Evolutionary conservation across 2,797 vertebrate genomes (phyloP).

Genomic region (Eidolon dupreanum): DNA sequence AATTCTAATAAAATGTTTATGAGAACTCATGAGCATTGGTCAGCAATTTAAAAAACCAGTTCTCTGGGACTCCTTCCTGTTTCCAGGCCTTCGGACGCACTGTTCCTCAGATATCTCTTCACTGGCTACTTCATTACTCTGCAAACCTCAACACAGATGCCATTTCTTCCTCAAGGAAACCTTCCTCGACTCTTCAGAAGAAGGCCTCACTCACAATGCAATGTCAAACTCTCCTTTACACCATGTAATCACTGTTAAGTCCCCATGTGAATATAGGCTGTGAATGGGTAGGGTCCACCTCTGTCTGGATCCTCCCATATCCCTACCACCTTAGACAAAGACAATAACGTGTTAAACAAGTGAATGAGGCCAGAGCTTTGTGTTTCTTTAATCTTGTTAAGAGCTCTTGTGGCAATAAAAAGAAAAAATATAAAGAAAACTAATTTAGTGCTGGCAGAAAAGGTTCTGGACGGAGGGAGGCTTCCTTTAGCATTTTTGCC

Average conservation of each 20-base stretch:
- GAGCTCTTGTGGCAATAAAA: conserved; percentile 44
- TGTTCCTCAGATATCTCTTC: not conserved
- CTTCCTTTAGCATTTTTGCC: conserved; percentile 29
- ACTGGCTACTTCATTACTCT: not conserved
- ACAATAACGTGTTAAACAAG: not conserved
- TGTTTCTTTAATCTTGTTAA: conserved; percentile 36
- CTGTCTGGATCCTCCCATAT: not conserved
- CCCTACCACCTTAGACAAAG: not conserved
- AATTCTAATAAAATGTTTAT: not conserved
- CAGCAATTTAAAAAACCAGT: not conserved
- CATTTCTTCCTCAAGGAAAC: not conserved
- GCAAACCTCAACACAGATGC: not conserved
- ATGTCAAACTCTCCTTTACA: not conserved
- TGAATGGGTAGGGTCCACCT: not conserved
- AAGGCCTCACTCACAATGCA: not conserved
- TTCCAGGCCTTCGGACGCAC: not conserved
- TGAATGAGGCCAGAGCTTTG: conserved; percentile 13
- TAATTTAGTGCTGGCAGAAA: conserved; percentile 27
- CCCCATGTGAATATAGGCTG: not conserved
- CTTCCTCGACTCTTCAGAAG: not conserved
- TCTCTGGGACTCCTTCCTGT: not conserved
- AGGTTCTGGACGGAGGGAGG: not conserved
- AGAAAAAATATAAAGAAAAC: conserved; percentile 36
- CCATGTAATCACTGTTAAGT: not conserved
- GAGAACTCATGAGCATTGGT: not conserved